Conservation (phyloP, 2,113 vertebrate genomes). For the Aptenodytes patagonicus region DNA sequence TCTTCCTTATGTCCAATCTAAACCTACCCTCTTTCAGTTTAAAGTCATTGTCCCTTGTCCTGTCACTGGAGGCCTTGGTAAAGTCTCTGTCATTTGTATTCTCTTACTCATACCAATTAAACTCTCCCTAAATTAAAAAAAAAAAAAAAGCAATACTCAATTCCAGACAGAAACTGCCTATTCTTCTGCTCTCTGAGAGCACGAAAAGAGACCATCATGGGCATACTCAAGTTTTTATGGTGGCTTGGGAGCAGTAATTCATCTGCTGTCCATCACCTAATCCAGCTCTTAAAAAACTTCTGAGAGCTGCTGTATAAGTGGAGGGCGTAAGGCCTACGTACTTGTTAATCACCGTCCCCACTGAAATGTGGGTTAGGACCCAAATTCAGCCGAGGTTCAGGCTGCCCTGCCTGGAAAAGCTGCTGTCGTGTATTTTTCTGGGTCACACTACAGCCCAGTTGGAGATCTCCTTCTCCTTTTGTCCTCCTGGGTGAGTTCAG, state of each 20-base stretch:
- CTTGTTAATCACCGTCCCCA: background rate
- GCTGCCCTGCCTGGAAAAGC: background rate
- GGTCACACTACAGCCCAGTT: background rate
- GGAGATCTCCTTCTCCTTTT: background rate
- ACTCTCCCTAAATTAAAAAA: background rate
- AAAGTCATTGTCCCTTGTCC: background rate
- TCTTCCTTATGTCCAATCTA: background rate
- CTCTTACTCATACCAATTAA: background rate
- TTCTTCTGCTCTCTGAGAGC: background rate
- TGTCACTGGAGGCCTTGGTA: background rate
- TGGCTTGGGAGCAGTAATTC: background rate
- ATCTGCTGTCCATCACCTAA: background rate
- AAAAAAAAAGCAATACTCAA: background rate
- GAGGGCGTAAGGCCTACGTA: accelerated
- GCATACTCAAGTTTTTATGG: background rate
- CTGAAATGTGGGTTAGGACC: background rate
- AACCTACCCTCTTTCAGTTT: background rate
- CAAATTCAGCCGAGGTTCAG: background rate
- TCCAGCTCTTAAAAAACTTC: background rate
- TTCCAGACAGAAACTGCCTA: background rate
- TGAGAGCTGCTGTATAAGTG: background rate
- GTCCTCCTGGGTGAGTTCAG: background rate
- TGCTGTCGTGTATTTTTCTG: background rate
- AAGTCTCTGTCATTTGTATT: background rate
- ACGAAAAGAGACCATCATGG: background rate